These are phyloP conservation scores for Pelodytes ibericus DNA, from an alignment of 2,797 vertebrate species.

Conservation along the genomic window DNA sequence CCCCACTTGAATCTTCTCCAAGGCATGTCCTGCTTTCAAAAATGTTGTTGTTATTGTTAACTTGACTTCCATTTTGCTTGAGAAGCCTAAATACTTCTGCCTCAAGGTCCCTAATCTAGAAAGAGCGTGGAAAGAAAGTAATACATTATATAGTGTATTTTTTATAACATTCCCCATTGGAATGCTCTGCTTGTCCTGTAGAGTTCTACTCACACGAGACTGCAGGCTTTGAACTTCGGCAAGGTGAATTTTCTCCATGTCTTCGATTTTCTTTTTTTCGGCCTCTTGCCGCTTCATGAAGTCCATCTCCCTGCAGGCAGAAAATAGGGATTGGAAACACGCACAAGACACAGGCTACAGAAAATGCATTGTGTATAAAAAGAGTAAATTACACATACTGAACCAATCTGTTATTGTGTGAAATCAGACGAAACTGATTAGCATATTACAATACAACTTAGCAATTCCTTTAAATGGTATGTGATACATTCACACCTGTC, in stretches of 20 bases:
- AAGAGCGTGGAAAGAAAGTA: conserved; percentile 40
- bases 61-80: conserved; percentile 93
- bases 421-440: too few relatives aligned
- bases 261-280: conserved; percentile 92
- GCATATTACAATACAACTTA: too few relatives aligned
- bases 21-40: conserved; percentile 75
- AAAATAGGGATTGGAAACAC: neutral
- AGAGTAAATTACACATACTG: too few relatives aligned
- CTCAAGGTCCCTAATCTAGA: conserved; percentile 89
- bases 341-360: too few relatives aligned
- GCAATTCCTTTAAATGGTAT: too few relatives aligned
- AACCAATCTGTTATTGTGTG: too few relatives aligned
- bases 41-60: conserved; percentile 96
- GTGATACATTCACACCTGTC: too few relatives aligned
- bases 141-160: neutral
- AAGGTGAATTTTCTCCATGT: conserved; percentile 90
- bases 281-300: conserved; percentile 93
- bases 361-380: too few relatives aligned
- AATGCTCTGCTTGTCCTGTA: neutral
- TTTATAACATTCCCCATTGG: neutral
- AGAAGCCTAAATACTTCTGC: conserved; percentile 91
- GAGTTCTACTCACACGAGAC: conserved; percentile 79
- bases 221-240: conserved; percentile 92
- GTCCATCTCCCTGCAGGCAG: conserved; percentile 85
- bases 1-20: conserved; percentile 68